Conservation (phyloP, 2,797 vertebrate species). For the Sitta carolinensis region DNA sequence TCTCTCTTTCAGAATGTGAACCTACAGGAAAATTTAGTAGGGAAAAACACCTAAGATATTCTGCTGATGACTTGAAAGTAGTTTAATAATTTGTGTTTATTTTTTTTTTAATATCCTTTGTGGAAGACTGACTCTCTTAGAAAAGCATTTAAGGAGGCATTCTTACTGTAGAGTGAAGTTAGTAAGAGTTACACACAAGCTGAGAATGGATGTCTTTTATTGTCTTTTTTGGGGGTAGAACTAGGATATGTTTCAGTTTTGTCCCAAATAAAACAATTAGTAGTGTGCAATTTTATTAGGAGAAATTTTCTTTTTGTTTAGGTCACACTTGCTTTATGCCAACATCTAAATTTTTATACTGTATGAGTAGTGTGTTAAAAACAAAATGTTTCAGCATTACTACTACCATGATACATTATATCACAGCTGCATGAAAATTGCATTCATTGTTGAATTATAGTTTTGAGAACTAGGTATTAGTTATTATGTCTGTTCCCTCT, state of each 20-base stretch:
- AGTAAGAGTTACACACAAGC: not conserved
- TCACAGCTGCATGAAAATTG: conserved; percentile 17
- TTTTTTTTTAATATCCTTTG: not conserved
- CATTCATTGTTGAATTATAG: not conserved
- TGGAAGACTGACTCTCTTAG: not conserved
- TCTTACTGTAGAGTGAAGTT: not conserved
- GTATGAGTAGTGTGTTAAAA: not conserved
- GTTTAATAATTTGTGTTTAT: not conserved
- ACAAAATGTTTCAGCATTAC: not conserved
- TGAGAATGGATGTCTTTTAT: not conserved
- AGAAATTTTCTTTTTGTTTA: not conserved
- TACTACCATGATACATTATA: not conserved
- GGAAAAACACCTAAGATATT: not conserved
- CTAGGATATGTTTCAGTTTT: not conserved
- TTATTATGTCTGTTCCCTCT: conserved; percentile 25
- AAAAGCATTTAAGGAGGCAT: not conserved
- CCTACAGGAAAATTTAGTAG: not conserved
- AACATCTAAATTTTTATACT: not conserved
- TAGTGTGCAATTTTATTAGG: not conserved
- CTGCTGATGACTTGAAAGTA: not conserved
- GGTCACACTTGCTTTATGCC: not conserved
- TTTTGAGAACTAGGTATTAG: conserved; percentile 18
- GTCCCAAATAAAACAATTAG: not conserved
- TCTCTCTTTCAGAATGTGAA: not conserved
- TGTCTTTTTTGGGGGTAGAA: not conserved